Base-by-base conservation (phyloP, 2,888 invertebrate species). In the Ormyrus thymus region DNA sequence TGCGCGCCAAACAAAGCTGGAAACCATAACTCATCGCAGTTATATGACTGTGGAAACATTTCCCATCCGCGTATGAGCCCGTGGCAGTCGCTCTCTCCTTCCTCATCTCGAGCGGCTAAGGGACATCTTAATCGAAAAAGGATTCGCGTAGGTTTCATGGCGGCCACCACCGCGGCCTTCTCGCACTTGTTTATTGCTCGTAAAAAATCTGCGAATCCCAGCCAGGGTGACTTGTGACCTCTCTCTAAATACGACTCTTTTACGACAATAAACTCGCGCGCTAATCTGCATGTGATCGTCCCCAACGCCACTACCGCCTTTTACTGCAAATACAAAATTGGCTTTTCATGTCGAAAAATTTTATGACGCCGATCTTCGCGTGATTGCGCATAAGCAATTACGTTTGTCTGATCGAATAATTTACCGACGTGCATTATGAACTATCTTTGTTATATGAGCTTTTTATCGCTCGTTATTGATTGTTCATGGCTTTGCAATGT, bases 1-100 rank as follows among this genome's bases (percentile, higher is more conserved):
- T 72, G 70, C 50, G 46, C 79, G 79, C 80, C 75, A 80, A 81
- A 85, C 83, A 83, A 84, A 83, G 82, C 84, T 81, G 79, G 81
- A 56, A 83, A 83, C 83, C 82, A 84, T 85, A 84, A 85, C 83
- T 85, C 84, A 84, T 84, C 79, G 70, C 80, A 76, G 72, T 84
- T 76, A 80, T 82, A 83, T 80, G 51, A 75, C 81, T 73, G 61
- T 75, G 73, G 70, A 71, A 82, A 81, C 81, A 79, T 72, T 80
- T 46, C 56, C 72, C 55, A 79, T 77, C 74, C 15, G 53, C 10
- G 64, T 13, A 29, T 29, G 29, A 29, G 6, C 65, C 6, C 8
- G 7, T 9, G 29, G 55, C 46, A 45, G 56, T 61, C 29, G 45
- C 50, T 11, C 13, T 50, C 4, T 29, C 29, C 29, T 29, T 29